Percentiles rank a stretch among this genome's conserved stretches.
Evolutionary conservation across 1,140 invertebrate species (phyloP).

Genomic region (Archegozetes longisetosus): DNA sequence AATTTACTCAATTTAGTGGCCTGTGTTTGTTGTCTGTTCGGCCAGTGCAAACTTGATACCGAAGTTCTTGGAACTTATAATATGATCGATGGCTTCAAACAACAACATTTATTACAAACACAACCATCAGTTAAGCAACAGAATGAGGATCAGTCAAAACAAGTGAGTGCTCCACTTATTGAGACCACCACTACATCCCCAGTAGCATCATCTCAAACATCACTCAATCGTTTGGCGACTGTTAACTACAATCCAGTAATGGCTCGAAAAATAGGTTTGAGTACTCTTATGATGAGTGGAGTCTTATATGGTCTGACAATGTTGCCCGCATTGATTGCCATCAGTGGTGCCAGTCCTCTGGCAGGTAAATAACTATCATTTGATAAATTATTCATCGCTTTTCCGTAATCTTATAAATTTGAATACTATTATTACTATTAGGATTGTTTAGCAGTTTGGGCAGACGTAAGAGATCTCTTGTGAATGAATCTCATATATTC

Average conservation of each 20-base stretch:
- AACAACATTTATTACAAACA: background rate
- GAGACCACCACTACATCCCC: background rate
- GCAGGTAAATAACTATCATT: slow-evolving; percentile 10
- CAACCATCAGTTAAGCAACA: background rate
- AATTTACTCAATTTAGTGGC: too few species aligned
- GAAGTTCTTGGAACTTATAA: background rate
- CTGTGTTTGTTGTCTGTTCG: too few species aligned
- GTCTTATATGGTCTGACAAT: slow-evolving; percentile 13
- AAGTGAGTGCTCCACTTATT: background rate
- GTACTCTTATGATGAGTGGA: slow-evolving; percentile 13
- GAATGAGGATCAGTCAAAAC: background rate
- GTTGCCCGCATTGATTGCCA: slow-evolving; percentile 11
- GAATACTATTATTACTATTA: background rate
- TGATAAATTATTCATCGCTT: slow-evolving; percentile 3
- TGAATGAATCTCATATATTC: slow-evolving; percentile 1
- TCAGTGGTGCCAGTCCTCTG: background rate
- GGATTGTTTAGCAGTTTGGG: background rate
- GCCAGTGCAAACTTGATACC: too few species aligned
- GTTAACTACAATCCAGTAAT: slow-evolving; percentile 8
- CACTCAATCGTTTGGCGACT: background rate
- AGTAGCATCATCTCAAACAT: background rate
- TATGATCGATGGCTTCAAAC: background rate
- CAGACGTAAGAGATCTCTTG: slow-evolving; percentile 1
- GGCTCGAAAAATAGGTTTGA: slow-evolving; percentile 10
- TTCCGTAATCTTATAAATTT: too few species aligned